Evolutionary conservation across 2,797 vertebrate genomes (phyloP), one percentile per base, ranked within the genome.

Genomic region (Hafferia zeledoni): DNA sequence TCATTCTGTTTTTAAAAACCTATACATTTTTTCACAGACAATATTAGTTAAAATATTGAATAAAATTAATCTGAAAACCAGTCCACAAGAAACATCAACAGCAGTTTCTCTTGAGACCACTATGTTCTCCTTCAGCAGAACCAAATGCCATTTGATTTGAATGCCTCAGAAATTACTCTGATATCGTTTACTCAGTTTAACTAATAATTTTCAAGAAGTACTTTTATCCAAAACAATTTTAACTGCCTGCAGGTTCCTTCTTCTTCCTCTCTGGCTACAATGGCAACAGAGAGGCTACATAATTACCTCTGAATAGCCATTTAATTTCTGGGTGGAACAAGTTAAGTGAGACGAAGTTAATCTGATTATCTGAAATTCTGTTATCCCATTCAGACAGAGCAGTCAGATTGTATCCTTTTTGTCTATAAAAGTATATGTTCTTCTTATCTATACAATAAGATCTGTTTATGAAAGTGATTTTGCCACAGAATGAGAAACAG

Each of bases 261-360:
- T 92, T 43, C 68, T 79, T 93, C 37, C 9, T 89, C 30, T 63
- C 49, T 94, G 68, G 33, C 72, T 89, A 68, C 72, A 87, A 43
- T 57, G 41, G 43, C 41, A 77, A 44, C 31, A 37, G 53, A 67
- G 44, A 92, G 46, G 37, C 33, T 64, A 64, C 76, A 80, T 37
- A 91, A 93, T 91, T 94, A 85, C 53, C n/a, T 74, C 70, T 59
- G 7, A 75, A 89, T 33, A 87, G 19, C 43, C 43, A 71, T 56
- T 64, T 94, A 70, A 87, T 94, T 94, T 96, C 84, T 94, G 75
- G 37, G 80, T 85, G 49, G 84, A 60, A 68, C 46, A 83, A 71
- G 59, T 69, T 94, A 87, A 95, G 85, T 41, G 79, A 92, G 53
- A 85, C 31, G n/a, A 95, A 92, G 76, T 35, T 81, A 92, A 93